Conservation (phyloP, 1,140 invertebrate species). For the Cotesia vestalis region DNA sequence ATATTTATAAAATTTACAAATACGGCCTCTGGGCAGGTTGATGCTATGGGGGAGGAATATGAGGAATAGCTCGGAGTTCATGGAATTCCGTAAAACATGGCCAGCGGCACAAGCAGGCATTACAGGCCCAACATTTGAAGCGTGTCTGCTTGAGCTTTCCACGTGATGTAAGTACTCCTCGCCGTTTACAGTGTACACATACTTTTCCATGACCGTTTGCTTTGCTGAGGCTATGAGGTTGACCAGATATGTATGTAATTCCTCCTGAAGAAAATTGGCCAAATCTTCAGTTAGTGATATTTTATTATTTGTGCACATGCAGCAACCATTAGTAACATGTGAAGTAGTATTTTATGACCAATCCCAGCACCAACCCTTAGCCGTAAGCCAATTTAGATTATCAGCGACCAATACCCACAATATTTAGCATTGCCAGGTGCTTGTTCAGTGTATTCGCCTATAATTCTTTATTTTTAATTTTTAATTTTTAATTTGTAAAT, state of each 20-base stretch:
- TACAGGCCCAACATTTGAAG: conserved; percentile 67
- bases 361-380: conserved; percentile 65
- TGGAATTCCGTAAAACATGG: conserved; percentile 66
- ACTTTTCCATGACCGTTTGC: conserved; percentile 67
- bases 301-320: conserved; percentile 60
- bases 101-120: conserved; percentile 66
- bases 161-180: conserved; percentile 63
- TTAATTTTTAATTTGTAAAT: not conserved
- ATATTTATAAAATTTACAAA: conserved; percentile 41
- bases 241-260: conserved; percentile 64
- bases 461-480: not conserved
- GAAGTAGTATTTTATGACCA: conserved; percentile 44
- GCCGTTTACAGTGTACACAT: conserved; percentile 66
- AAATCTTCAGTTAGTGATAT: conserved; percentile 61
- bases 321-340: conserved; percentile 61
- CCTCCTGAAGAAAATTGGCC: conserved; percentile 64
- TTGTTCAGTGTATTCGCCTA: conserved; percentile 53
- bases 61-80: conserved; percentile 62
- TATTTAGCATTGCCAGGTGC: conserved; percentile 63
- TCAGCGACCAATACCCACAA: conserved; percentile 62
- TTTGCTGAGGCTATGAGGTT: conserved; percentile 67
- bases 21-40: conserved; percentile 55
- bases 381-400: conserved; percentile 60
- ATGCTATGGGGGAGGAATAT: conserved; percentile 66
- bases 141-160: conserved; percentile 66